Evolutionary conservation across 2,113 vertebrate genomes (phyloP).

Genomic region (Mustela nigripes): DNA sequence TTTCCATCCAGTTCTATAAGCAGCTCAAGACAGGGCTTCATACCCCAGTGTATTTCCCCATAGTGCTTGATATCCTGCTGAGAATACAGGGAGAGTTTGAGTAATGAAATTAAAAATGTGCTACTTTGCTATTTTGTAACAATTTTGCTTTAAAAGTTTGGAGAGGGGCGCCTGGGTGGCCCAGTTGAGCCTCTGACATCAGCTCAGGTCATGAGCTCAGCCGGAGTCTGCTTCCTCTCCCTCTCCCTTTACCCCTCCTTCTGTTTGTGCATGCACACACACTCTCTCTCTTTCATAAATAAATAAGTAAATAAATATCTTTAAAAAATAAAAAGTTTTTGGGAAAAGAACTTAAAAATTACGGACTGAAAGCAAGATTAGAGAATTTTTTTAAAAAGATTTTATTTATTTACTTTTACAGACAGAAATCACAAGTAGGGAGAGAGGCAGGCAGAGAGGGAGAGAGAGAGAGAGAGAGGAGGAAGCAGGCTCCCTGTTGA

Average conservation of each 20-base stretch:
- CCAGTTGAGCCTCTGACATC: not conserved
- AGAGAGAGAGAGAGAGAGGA: too few species aligned
- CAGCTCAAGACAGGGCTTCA: not conserved
- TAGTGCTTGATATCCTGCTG: not conserved
- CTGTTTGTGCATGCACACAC: not conserved
- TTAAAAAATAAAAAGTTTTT: not conserved
- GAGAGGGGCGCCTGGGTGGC: not conserved
- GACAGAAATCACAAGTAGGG: too few species aligned
- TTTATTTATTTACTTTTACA: too few species aligned
- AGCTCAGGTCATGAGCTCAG: not conserved
- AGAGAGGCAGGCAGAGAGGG: too few species aligned
- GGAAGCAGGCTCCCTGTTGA: too few species aligned
- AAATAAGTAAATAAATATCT: not conserved
- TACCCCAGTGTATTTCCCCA: not conserved
- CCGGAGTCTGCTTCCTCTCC: not conserved
- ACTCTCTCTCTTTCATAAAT: not conserved
- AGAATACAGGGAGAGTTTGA: not conserved
- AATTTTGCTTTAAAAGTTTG: not conserved
- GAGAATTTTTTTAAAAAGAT: not conserved
- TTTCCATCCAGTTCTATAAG: not conserved
- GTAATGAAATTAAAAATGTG: not conserved
- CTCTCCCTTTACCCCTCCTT: not conserved
- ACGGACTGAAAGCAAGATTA: not conserved
- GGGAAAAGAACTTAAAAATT: not conserved
- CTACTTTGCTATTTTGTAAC: not conserved